A percentile compares a stretch with the other conserved stretches of the same genome.
Evolutionary conservation across 1,140 invertebrate genomes (phyloP).

Genomic region (Leptinotarsa undecemlineata): DNA sequence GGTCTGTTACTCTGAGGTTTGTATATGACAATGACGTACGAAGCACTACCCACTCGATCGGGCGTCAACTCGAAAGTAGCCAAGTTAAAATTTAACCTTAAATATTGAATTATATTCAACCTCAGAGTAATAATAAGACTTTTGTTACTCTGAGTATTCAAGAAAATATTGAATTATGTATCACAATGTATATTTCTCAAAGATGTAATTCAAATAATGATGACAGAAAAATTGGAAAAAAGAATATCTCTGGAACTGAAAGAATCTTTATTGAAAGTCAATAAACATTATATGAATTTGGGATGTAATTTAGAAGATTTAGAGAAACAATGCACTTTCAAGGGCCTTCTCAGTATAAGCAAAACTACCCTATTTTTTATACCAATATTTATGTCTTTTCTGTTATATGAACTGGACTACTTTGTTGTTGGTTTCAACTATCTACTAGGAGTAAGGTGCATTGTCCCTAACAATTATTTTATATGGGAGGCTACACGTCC

Average conservation of each 20-base stretch:
- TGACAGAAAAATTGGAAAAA: not conserved
- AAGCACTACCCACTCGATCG: too few species aligned
- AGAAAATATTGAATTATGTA: too few species aligned
- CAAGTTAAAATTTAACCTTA: too few species aligned
- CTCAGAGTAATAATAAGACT: too few species aligned
- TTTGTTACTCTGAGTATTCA: too few species aligned
- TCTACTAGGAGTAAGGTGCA: conserved; percentile 64
- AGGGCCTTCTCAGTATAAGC: not conserved
- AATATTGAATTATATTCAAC: too few species aligned
- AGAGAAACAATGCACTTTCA: not conserved
- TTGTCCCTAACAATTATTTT: conserved; percentile 81
- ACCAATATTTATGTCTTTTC: not conserved
- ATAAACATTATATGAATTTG: conserved; percentile 9
- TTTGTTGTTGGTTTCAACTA: conserved; percentile 14
- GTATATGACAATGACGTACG: too few species aligned
- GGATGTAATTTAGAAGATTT: conserved; percentile 17
- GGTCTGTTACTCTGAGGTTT: too few species aligned
- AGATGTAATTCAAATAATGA: not conserved
- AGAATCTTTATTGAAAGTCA: not conserved
- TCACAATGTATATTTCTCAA: not conserved
- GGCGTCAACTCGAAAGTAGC: too few species aligned
- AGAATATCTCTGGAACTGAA: not conserved
- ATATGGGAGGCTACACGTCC: conserved; percentile 84
- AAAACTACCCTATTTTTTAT: not conserved
- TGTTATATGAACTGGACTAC: conserved; percentile 1